phyloP scores from a whole-genome alignment of 2,113 vertebrate genomes.

The Hyla sarda region DNA sequence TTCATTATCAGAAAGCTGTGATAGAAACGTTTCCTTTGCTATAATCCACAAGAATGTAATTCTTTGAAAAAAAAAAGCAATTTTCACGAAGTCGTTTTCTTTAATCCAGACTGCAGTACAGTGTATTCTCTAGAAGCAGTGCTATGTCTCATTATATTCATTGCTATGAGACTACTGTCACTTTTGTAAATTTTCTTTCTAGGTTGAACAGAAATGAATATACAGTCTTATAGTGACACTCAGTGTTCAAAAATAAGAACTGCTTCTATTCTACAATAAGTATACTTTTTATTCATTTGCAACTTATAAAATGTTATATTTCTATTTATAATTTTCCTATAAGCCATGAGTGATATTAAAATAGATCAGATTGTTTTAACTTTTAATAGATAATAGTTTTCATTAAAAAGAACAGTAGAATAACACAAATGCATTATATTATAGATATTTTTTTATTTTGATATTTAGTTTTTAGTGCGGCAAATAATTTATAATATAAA shows the following conservation, averaged over 20 bases:
- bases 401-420: too few species aligned
- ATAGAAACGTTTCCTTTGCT: neutral
- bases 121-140: neutral
- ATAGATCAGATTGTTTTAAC: too few species aligned
- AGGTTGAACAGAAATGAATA: neutral
- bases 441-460: too few species aligned
- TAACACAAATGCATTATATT: too few species aligned
- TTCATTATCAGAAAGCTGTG: conserved; percentile 72
- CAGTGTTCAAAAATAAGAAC: neutral
- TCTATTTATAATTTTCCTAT: neutral
- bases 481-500: too few species aligned
- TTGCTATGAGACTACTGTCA: neutral
- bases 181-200: neutral
- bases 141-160: neutral
- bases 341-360: too few species aligned
- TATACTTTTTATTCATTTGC: too few species aligned
- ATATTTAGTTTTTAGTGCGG: too few species aligned
- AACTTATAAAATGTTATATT: neutral
- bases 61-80: neutral
- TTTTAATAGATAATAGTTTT: too few species aligned
- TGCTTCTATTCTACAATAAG: neutral
- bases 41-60: neutral
- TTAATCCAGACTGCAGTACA: neutral
- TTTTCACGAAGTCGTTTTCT: conserved; percentile 45
- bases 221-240: conserved; percentile 1